Evolutionary conservation across 2,797 vertebrate genomes (phyloP).

Genomic region (Galago senegalensis): DNA sequence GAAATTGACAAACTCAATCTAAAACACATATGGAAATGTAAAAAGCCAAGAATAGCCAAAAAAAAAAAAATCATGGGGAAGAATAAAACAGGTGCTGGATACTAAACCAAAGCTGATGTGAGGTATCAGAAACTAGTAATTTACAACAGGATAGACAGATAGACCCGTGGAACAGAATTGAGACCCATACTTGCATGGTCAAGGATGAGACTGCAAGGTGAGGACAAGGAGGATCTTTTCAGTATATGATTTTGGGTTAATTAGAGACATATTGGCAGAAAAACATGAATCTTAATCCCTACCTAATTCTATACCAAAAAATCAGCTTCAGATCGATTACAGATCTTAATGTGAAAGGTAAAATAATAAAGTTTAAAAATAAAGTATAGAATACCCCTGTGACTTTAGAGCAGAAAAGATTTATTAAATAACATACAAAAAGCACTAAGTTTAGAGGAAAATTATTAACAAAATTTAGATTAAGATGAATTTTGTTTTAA

Average conservation of each 20-base stretch:
- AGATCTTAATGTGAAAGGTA: background rate
- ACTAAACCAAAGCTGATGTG: background rate
- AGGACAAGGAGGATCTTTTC: background rate
- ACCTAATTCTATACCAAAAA: background rate
- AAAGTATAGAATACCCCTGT: background rate
- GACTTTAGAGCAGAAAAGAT: background rate
- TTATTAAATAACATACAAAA: background rate
- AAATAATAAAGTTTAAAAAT: background rate
- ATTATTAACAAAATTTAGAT: background rate
- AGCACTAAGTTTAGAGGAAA: background rate
- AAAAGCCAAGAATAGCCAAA: background rate
- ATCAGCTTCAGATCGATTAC: background rate
- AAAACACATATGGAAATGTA: background rate
- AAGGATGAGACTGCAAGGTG: background rate
- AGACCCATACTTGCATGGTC: rapidly evolving
- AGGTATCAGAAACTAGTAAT: background rate
- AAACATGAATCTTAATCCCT: background rate
- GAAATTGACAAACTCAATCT: background rate
- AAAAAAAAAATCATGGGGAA: background rate
- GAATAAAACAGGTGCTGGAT: background rate
- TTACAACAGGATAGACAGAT: background rate
- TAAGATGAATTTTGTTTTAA: background rate
- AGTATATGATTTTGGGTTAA: background rate
- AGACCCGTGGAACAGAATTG: background rate
- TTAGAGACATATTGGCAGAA: background rate